These are phyloP conservation scores for Microcebus murinus DNA, from an alignment of 2,113 vertebrate species.

Conservation along the genomic window DNA sequence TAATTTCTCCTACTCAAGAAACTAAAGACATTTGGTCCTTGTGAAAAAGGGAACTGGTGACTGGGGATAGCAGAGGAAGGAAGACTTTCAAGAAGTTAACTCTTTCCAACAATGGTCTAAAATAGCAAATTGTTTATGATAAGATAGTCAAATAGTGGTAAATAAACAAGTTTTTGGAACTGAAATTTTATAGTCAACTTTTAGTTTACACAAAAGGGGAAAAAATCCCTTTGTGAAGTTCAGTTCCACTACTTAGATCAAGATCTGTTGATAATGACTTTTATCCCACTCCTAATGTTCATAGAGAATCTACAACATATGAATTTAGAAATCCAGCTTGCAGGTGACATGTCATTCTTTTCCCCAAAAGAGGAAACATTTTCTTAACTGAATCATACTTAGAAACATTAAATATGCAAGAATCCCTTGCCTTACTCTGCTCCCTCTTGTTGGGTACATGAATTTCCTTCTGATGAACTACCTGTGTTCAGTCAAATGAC, in stretches of 20 bases:
- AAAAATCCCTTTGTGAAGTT: not conserved
- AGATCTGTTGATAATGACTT: not conserved
- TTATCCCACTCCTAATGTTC: not conserved
- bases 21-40: not conserved
- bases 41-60: not conserved
- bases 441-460: not conserved
- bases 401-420: not conserved
- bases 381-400: constrained; percentile 14
- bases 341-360: not conserved
- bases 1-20: constrained; percentile 42
- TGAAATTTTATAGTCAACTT: constrained; percentile 13
- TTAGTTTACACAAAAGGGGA: constrained; percentile 14
- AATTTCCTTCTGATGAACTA: constrained; percentile 32
- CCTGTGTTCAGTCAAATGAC: constrained; percentile 17
- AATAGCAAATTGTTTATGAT: not conserved
- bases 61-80: not conserved
- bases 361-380: not conserved
- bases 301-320: not conserved
- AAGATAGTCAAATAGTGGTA: not conserved
- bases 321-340: not conserved
- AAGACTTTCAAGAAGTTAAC: not conserved
- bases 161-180: constrained; percentile 32
- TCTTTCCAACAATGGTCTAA: not conserved
- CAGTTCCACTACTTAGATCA: not conserved
- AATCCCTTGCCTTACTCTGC: not conserved